Base-by-base conservation (phyloP, 1,140 invertebrate genomes). In the Diabrotica virgifera region DNA sequence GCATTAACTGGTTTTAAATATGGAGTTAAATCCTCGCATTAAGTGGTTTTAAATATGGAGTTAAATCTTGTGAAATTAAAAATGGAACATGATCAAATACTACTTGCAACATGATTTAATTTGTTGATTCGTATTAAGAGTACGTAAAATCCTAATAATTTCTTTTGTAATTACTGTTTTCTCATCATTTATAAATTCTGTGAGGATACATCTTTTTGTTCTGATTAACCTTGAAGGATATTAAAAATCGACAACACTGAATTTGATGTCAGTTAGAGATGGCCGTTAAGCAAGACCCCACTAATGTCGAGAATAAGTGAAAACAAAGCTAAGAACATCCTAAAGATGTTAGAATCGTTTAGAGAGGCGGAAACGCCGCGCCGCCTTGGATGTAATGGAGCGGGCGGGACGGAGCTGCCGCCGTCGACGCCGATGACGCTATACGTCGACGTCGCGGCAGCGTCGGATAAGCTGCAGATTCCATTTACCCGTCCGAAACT, bases 401-500 rank as follows among this genome's bases (percentile, higher is more conserved):
- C 64, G 62, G 70, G 72, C 69, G 69, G 72, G 67, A 69, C 66
- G 62, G 69, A 71, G 67, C 67, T 64, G 62, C 61, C 62, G 62
- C 52, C 59, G 36, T 12, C 55, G 37, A 63, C 57, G 55, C 40
- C 40, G 40, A 10, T n/a, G 40, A 46, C 40, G 40, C 40, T 46
- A 46, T 46, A 46, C 40, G 8, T 46, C 62, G 63, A n/a, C 50
- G 59, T 52, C 60, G 51, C 24, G 14, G 24, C 60, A 55, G 13
- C 53, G 53, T 55, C 60, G 62, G 66, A 71, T 70, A 74, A 73
- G 69, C 70, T 60, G 69, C 67, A 74, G 73, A 74, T 76, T 74
- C 74, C 74, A 76, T 76, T 76, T 76, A 73, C 67, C 69, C 68
- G 67, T 76, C 69, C 66, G 70, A 74, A 76, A 74, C 72, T 75